These are phyloP conservation scores for Ficedula albicollis DNA, from an alignment of 2,797 vertebrate genomes.

Conservation along the genomic window DNA sequence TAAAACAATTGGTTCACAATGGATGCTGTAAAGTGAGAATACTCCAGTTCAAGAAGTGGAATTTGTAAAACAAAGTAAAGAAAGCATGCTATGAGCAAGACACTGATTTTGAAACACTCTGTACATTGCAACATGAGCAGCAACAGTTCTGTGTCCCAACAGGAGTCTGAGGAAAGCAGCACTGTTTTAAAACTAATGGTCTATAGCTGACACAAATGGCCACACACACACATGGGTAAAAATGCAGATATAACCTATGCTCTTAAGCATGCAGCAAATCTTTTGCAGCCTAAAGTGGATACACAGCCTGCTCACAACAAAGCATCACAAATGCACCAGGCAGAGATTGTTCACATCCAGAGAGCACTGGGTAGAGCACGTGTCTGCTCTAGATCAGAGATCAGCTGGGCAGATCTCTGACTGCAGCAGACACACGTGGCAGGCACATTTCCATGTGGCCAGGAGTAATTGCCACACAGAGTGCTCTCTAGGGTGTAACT, in stretches of 20 bases:
- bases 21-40: background rate
- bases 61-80: background rate
- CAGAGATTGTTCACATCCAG: background rate
- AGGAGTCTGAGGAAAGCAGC: background rate
- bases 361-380: background rate
- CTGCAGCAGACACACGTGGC: background rate
- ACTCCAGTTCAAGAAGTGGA: background rate
- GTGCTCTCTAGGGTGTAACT: background rate
- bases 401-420: background rate
- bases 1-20: background rate
- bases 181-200: background rate
- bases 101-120: background rate
- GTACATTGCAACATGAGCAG: background rate
- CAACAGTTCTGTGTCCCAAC: background rate
- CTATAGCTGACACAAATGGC: background rate
- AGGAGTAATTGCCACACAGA: background rate
- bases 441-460: background rate
- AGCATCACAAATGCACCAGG: background rate
- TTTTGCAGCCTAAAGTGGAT: background rate
- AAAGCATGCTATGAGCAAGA: background rate
- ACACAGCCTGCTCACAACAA: background rate
- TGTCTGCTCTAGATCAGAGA: no score
- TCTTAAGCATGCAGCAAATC: background rate
- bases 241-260: background rate
- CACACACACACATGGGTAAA: background rate